A percentile compares a stretch with the other conserved stretches of the same genome.
These are phyloP conservation scores for Pipistrellus pipistrellus DNA, from an alignment of 2,797 vertebrate genomes.

Conservation along the genomic window DNA sequence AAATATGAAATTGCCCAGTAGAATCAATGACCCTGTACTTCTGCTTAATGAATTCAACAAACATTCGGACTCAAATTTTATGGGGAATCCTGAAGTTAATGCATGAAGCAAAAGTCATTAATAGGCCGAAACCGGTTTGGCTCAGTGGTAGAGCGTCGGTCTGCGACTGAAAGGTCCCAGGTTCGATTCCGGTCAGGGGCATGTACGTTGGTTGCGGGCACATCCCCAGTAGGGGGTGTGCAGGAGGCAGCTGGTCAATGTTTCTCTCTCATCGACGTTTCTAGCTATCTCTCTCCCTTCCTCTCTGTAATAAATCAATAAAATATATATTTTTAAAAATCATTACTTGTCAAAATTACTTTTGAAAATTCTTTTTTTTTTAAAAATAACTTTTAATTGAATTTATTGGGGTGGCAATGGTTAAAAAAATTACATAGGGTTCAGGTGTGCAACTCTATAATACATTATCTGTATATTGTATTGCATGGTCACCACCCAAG, in stretches of 20 bases:
- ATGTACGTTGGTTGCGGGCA: no score
- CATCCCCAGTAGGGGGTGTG: no score
- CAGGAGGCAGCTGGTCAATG: no score
- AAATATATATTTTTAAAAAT: not conserved
- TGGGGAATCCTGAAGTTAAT: not conserved
- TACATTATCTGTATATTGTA: not conserved
- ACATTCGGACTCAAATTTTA: conserved; percentile 9
- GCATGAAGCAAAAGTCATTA: not conserved
- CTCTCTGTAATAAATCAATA: no score
- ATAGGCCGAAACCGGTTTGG: not conserved
- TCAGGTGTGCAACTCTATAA: not conserved
- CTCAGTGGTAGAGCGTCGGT: no score
- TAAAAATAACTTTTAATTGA: not conserved
- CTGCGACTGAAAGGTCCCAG: no score
- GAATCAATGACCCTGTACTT: not conserved
- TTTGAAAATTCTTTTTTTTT: not conserved
- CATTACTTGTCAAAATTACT: conserved; percentile 16
- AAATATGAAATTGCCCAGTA: not conserved
- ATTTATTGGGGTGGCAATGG: not conserved
- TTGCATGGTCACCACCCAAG: not conserved
- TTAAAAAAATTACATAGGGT: not conserved
- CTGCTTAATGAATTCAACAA: conserved; percentile 34
- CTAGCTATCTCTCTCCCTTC: no score
- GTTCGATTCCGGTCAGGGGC: no score
- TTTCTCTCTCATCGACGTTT: no score